Evolutionary conservation across 2,797 vertebrate genomes (phyloP).

Genomic region (Eptatretus atami): DNA sequence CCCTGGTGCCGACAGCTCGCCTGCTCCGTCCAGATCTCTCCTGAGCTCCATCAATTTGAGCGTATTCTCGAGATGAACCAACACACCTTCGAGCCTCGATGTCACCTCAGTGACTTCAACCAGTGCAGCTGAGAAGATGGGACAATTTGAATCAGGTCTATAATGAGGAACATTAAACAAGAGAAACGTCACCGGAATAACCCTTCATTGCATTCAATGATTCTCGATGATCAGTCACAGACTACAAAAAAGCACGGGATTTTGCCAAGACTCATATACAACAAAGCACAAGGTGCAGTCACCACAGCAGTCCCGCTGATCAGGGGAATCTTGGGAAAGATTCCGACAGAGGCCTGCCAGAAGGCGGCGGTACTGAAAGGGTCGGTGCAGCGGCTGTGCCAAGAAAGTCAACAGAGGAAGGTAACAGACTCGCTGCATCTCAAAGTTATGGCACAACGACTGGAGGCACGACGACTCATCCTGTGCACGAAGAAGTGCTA

Average conservation of each 20-base stretch:
- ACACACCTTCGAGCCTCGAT: conserved; percentile 41
- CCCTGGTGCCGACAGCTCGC: conserved; percentile 46
- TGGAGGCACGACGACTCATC: no score
- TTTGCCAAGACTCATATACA: no score
- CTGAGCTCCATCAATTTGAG: conserved; percentile 82
- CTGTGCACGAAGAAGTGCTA: no score
- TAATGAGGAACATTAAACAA: no score
- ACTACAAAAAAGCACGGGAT: no score
- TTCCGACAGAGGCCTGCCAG: conserved; percentile 79
- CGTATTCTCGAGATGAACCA: conserved; percentile 88
- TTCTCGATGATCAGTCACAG: no score
- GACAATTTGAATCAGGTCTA: no score
- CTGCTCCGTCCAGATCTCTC: conserved; percentile 62
- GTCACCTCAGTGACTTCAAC: conserved; percentile 72
- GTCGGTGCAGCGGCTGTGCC: conserved; percentile 64
- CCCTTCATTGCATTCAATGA: no score
- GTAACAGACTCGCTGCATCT: conserved; percentile 88
- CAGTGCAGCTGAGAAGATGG: conserved; percentile 31
- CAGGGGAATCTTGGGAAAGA: conserved; percentile 37
- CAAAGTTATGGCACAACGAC: conserved; percentile 46
- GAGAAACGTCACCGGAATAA: no score
- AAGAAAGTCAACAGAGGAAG: conserved; percentile 73
- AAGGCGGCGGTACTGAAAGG: conserved; percentile 86
- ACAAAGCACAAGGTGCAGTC: background rate
- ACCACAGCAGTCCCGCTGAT: conserved; percentile 87